A percentile compares a stretch with the other conserved stretches of the same genome.
These are phyloP conservation scores for Tupaia chinensis DNA, from an alignment of 2,113 vertebrate species.

Conservation along the genomic window DNA sequence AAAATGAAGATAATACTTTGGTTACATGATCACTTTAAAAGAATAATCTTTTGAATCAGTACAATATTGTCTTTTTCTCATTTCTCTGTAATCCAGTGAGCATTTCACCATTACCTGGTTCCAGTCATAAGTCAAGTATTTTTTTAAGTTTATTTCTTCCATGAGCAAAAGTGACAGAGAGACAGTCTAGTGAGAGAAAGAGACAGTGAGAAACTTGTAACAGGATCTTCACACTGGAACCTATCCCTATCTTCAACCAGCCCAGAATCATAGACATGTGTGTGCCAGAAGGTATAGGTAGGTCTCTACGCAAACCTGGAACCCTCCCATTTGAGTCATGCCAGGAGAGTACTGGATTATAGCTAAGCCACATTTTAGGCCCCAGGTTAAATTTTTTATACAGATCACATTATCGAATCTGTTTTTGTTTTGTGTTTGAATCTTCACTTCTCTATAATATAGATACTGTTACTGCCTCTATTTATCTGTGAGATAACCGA, in stretches of 20 bases:
- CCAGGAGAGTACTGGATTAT: no score
- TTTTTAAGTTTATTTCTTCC: no score
- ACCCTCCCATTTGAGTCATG: no score
- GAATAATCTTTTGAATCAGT: neutral
- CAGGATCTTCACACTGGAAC: no score
- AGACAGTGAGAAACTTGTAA: no score
- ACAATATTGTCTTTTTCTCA: neutral
- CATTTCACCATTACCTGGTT: neutral
- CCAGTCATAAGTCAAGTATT: neutral
- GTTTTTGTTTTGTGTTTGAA: neutral
- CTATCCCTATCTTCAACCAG: no score
- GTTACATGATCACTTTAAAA: neutral
- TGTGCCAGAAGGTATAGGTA: no score
- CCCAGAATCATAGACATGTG: no score
- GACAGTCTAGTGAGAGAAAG: no score
- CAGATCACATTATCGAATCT: neutral
- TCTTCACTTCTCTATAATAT: neutral
- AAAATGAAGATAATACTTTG: no score
- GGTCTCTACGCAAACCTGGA: no score
- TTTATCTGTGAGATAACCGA: neutral
- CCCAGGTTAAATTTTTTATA: neutral
- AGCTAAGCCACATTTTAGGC: neutral
- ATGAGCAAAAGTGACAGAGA: no score
- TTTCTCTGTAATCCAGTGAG: neutral
- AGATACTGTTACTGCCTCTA: neutral